These are phyloP conservation scores for Clarias pachynema DNA, from an alignment of 2,797 vertebrate species.

Conservation along the genomic window DNA sequence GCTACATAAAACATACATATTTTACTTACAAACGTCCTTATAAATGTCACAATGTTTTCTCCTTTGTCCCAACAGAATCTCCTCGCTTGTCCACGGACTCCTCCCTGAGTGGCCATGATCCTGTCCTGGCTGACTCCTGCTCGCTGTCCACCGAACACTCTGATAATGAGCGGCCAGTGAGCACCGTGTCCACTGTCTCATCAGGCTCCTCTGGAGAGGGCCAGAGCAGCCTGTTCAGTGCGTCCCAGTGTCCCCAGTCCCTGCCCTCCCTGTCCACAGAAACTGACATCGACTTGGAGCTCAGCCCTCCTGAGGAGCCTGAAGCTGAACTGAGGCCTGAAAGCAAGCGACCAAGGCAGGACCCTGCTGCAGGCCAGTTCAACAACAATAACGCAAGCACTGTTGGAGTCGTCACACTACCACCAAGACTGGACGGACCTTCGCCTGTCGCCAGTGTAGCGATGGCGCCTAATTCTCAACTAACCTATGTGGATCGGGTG, in stretches of 20 bases:
- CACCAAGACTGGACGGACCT: slow-evolving; percentile 55
- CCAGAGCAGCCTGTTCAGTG: slow-evolving; percentile 77
- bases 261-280: slow-evolving; percentile 54
- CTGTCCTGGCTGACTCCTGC: slow-evolving; percentile 71
- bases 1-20: neutral
- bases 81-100: slow-evolving; percentile 71
- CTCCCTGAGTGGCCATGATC: slow-evolving; percentile 73
- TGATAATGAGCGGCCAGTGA: slow-evolving; percentile 78
- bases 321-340: slow-evolving; percentile 32
- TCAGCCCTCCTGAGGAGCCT: slow-evolving; percentile 66
- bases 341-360: slow-evolving; percentile 50
- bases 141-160: slow-evolving; percentile 66
- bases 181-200: slow-evolving; percentile 77
- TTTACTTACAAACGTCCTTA: too few relatives aligned
- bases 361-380: slow-evolving; percentile 57
- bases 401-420: slow-evolving; percentile 55
- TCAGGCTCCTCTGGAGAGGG: slow-evolving; percentile 80
- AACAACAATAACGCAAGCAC: slow-evolving; percentile 23
- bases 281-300: slow-evolving; percentile 75
- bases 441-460: slow-evolving; percentile 74
- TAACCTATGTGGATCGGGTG: slow-evolving; percentile 90
- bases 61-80: slow-evolving; percentile 65
- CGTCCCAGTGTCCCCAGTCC: slow-evolving; percentile 54
- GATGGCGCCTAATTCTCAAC: slow-evolving; percentile 77
- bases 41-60: neutral